phyloP scores from a whole-genome alignment of 1,140 invertebrate species.

The Trichonephila inaurata region DNA sequence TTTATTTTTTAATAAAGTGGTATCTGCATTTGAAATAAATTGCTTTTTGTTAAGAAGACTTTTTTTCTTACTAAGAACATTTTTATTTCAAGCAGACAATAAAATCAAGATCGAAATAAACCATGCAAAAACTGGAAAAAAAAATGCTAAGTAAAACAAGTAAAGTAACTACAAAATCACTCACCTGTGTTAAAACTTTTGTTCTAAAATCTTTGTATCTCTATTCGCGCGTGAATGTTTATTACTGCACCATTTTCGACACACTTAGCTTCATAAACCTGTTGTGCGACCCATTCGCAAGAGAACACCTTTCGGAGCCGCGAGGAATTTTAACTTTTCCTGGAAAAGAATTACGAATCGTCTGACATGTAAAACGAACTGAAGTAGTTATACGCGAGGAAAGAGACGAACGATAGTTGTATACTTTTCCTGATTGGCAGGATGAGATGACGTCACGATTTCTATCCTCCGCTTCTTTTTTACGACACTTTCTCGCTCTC shows the following conservation, averaged over 20 bases:
- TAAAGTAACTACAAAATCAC: too few species aligned
- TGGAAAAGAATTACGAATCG: neutral
- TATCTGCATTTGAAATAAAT: too few species aligned
- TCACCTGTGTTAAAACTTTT: neutral
- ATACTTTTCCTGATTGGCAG: conserved; percentile 57
- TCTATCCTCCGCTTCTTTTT: conserved; percentile 45
- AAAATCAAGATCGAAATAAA: too few species aligned
- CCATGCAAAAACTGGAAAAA: too few species aligned
- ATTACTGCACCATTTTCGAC: neutral
- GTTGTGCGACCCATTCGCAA: conserved; percentile 9
- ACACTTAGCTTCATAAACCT: neutral
- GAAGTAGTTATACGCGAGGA: conserved; percentile 1
- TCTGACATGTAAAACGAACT: conserved; percentile 28
- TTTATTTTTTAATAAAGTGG: too few species aligned
- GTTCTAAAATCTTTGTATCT: neutral
- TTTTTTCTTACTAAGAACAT: too few species aligned
- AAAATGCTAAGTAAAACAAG: too few species aligned
- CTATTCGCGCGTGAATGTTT: neutral
- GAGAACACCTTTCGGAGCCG: too few species aligned
- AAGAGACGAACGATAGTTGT: conserved; percentile 32
- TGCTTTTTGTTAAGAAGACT: too few species aligned
- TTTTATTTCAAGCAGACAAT: too few species aligned
- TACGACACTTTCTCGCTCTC: neutral
- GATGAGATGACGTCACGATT: conserved; percentile 59
- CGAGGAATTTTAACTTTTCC: conserved; percentile 4